A percentile compares a stretch with the other conserved stretches of the same genome.
These are phyloP conservation scores for Achatina immaculata DNA, from an alignment of 1,140 invertebrate species.

Conservation along the genomic window DNA sequence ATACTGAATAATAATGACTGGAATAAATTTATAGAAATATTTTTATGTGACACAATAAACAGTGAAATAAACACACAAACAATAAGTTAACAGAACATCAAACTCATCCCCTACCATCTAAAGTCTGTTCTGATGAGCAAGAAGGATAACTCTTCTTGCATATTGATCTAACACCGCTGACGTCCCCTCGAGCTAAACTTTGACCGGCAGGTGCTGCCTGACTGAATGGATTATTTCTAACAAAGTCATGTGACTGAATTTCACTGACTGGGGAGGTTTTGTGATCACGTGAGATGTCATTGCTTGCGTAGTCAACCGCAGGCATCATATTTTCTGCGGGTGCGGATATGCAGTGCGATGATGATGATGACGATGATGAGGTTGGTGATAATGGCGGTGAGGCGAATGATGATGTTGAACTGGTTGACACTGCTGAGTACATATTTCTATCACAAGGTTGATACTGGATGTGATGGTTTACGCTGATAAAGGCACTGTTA, in stretches of 20 bases:
- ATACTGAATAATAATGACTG: too few relatives aligned
- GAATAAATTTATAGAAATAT: too few relatives aligned
- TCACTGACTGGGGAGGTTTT: neutral
- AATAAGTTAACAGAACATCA: too few relatives aligned
- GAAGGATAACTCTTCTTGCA: slow-evolving; percentile 34
- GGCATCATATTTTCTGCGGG: neutral
- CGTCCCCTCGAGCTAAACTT: neutral
- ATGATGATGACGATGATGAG: slow-evolving; percentile 20
- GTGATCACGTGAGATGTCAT: neutral
- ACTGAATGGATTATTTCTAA: slow-evolving; percentile 1
- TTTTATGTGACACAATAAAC: too few relatives aligned
- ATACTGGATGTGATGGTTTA: neutral
- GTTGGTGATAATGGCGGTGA: slow-evolving; percentile 24
- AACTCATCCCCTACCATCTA: neutral
- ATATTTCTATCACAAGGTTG: neutral
- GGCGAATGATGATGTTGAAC: slow-evolving; percentile 20
- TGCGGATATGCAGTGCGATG: slow-evolving; percentile 29
- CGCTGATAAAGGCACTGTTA: slow-evolving; percentile 15
- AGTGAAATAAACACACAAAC: too few relatives aligned
- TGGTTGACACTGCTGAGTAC: neutral
- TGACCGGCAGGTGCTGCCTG: neutral
- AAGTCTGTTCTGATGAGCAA: neutral
- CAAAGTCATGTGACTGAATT: neutral
- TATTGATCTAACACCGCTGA: neutral
- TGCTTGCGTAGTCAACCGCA: slow-evolving; percentile 4